phyloP scores from a whole-genome alignment of 2,113 vertebrate species.

The Cynocephalus volans region DNA sequence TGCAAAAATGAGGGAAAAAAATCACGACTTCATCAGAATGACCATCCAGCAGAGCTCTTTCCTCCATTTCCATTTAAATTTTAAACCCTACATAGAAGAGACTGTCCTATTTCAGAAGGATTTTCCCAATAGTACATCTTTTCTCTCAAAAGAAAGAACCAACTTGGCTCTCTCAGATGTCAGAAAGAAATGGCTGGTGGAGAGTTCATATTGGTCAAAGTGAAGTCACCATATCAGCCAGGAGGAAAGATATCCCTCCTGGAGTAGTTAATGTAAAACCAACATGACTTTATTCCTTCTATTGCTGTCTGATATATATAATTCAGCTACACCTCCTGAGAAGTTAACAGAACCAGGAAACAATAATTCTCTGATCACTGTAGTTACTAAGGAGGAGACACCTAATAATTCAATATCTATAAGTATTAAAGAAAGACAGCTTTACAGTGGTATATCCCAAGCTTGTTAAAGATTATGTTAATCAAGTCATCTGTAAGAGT shows the following conservation, averaged over 20 bases:
- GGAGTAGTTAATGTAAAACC: background rate
- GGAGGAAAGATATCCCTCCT: background rate
- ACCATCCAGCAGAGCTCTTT: background rate
- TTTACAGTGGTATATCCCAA: background rate
- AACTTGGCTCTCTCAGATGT: background rate
- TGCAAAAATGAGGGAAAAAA: background rate
- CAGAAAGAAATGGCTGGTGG: background rate
- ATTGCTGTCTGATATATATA: background rate
- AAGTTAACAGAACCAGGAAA: background rate
- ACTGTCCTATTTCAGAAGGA: background rate
- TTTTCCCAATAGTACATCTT: background rate
- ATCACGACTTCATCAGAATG: background rate
- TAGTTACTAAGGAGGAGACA: background rate
- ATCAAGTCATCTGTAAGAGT: background rate
- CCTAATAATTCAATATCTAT: background rate
- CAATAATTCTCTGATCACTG: background rate
- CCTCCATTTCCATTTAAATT: conserved; percentile 33
- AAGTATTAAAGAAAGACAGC: background rate
- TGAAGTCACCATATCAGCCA: background rate
- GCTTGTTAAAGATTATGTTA: background rate
- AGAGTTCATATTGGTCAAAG: background rate
- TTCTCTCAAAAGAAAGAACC: background rate
- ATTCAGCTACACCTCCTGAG: background rate
- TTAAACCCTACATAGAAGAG: background rate
- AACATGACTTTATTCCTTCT: conserved; percentile 7